Base-by-base conservation (phyloP, 2,888 invertebrate species). In the Escarpia spicata region DNA sequence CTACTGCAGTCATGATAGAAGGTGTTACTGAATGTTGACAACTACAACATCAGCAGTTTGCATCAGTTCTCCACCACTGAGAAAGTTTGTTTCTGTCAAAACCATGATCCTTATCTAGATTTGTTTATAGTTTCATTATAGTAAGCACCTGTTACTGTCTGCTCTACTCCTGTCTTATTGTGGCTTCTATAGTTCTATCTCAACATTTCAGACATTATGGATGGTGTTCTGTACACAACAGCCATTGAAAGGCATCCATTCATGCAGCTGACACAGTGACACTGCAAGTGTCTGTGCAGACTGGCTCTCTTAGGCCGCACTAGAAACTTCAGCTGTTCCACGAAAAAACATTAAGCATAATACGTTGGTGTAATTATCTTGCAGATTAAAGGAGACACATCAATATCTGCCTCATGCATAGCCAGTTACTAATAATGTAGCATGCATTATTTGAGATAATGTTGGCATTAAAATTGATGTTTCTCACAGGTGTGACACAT, bases 291-390 rank as follows among this genome's bases (percentile, higher is more conserved):
- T 26, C n/a, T 75, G 75, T 3, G n/a, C 26, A 75, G 75, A 75
- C 75, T 6, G 75, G 75, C 75, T 26, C 75, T 75, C 75, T 75
- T 75, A n/a, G 75, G 75, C 75, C 19, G 75, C 6, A 19, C 26
- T 19, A 75, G 75, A 75, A 75, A 75, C 75, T 75, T 75, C 75
- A 75, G 75, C 75, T 75, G 75, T 75, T 75, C 75, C 75, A 75
- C 75, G n/a, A 75, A 75, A 75, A 75, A 75, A 75, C 75, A 75
- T 75, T 75, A 75, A 75, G 75, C 75, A 75, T 75, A 75, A 75
- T 75, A 26, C 26, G 75, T 75, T 75, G 75, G 75, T 75, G 75
- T 75, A 75, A 75, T 75, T n/a, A 75, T 75, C 75, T 75, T 26
- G 75, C 75, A 75, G 75, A 75, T 75, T 75, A 75, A 75, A 75